Conservation (phyloP, 1,140 invertebrate genomes). For the Aethina tumida region DNA sequence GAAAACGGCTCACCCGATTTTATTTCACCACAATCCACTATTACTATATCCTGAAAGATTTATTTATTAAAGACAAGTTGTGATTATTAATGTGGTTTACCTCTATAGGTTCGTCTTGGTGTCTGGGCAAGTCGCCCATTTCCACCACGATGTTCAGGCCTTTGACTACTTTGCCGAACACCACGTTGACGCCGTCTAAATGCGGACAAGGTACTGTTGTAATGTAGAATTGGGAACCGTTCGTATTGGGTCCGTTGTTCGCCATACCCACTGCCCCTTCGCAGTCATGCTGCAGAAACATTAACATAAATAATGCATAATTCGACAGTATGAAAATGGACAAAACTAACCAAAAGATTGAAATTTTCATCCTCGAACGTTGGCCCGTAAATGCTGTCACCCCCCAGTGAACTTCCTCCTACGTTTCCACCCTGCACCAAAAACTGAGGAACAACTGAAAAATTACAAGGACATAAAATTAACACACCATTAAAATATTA, state of each 20-base stretch:
- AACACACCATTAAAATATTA: too few species aligned
- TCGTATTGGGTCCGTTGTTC: constrained; percentile 80
- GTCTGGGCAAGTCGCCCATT: constrained; percentile 47
- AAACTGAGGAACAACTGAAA: constrained; percentile 60
- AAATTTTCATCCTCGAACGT: constrained; percentile 90
- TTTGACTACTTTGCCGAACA: constrained; percentile 73
- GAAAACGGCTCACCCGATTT: constrained; percentile 49
- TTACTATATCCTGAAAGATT: constrained; percentile 46
- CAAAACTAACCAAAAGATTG: constrained; percentile 45
- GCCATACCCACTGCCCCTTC: constrained; percentile 80
- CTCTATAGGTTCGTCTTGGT: constrained; percentile 45
- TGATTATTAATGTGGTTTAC: constrained; percentile 33
- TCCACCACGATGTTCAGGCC: constrained; percentile 58
- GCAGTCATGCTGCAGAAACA: constrained; percentile 47
- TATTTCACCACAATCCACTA: constrained; percentile 65
- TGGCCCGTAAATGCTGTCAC: constrained; percentile 88
- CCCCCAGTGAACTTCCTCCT: constrained; percentile 72
- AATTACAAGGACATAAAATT: too few species aligned
- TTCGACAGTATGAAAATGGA: neutral
- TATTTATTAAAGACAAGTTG: neutral
- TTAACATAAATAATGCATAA: constrained; percentile 4
- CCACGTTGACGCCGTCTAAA: constrained; percentile 81
- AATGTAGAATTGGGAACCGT: constrained; percentile 93
- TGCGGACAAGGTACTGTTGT: constrained; percentile 75
- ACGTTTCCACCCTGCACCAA: constrained; percentile 83